A percentile compares a stretch with the other conserved stretches of the same genome.
Conservation (phyloP, 2,797 vertebrate species). For the Enteromius thamalakanensis region DNA sequence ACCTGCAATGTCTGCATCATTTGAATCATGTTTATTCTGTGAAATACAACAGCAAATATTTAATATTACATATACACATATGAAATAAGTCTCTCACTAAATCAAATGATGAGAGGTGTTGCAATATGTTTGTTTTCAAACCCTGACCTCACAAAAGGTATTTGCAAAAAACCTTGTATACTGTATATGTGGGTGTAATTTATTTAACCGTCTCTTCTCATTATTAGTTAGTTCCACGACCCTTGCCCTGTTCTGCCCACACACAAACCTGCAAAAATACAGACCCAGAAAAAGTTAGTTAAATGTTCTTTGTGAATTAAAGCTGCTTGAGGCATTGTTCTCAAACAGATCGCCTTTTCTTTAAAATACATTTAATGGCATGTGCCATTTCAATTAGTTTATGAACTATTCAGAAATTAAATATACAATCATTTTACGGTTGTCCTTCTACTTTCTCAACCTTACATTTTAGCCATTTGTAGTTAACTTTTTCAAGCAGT, state of each 20-base stretch:
- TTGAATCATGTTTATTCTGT: neutral
- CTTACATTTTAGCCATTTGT: neutral
- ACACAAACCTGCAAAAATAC: neutral
- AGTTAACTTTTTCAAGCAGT: neutral
- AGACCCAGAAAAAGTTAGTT: neutral
- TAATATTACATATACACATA: neutral
- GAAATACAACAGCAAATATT: neutral
- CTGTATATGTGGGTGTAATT: conserved; percentile 2
- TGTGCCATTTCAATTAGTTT: neutral
- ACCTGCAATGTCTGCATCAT: conserved; percentile 10
- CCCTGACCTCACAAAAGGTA: neutral
- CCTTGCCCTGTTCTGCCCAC: neutral
- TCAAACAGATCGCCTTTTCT: conserved; percentile 5
- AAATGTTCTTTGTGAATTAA: conserved; percentile 27
- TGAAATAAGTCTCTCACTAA: neutral
- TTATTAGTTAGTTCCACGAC: conserved; percentile 11
- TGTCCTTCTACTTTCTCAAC: neutral
- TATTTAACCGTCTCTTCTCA: neutral
- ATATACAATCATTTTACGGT: neutral
- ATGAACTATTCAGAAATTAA: neutral
- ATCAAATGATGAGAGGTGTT: neutral
- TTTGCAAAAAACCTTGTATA: neutral
- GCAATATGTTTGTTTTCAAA: neutral
- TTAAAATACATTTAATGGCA: conserved; percentile 6
- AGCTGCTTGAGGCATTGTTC: conserved; percentile 5